A percentile compares a stretch with the other conserved stretches of the same genome.
These are phyloP conservation scores for human DNA, from an alignment of 2,113 vertebrate species.

Conservation along the genomic window DNA sequence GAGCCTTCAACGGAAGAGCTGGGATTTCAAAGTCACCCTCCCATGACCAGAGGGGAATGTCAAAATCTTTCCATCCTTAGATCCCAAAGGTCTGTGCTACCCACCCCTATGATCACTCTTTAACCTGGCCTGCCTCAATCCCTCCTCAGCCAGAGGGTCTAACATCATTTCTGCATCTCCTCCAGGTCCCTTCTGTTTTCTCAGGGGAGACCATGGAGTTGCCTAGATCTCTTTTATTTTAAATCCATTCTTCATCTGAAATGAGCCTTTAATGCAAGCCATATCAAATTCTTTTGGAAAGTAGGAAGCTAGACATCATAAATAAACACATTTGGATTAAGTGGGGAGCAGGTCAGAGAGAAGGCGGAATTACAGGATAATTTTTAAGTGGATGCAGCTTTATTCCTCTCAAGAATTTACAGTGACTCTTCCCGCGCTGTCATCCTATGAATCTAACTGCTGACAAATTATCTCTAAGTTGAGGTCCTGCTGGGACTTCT, in stretches of 20 bases:
- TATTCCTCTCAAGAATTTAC: conserved; percentile 27
- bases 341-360: neutral
- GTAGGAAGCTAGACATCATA: conserved; percentile 45
- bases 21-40: too few relatives aligned
- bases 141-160: neutral
- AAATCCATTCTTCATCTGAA: conserved; percentile 18
- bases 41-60: neutral
- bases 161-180: rapidly evolving
- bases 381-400: conserved; percentile 57
- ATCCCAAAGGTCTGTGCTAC: neutral
- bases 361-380: conserved; percentile 21
- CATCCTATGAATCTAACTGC: conserved; percentile 40
- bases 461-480: conserved; percentile 63
- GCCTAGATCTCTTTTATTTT: neutral
- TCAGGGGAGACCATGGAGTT: neutral
- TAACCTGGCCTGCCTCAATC: neutral
- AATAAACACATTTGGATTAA: conserved; percentile 57
- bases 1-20: neutral
- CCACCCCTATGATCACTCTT: neutral
- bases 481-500: conserved; percentile 44
- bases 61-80: neutral
- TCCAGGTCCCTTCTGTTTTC: neutral
- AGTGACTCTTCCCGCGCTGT: neutral
- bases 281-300: conserved; percentile 47
- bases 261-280: conserved; percentile 5